Evolutionary conservation across 2,113 vertebrate genomes (phyloP).

Genomic region (Sclerurus mexicanus): DNA sequence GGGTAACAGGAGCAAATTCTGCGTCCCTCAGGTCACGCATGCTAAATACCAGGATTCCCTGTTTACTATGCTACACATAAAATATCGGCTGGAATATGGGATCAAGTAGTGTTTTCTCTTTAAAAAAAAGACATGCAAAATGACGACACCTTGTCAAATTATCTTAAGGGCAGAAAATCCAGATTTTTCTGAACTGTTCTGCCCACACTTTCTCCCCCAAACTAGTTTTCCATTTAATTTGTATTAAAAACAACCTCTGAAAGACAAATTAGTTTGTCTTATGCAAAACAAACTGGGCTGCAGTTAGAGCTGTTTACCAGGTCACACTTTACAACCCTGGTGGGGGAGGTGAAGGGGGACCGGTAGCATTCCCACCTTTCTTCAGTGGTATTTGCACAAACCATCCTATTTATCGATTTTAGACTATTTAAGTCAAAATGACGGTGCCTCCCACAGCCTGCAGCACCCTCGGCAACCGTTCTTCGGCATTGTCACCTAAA

Average conservation of each 20-base stretch:
- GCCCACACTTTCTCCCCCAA: neutral
- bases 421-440: neutral
- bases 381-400: neutral
- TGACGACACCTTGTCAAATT: neutral
- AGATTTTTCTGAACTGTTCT: conserved; percentile 27
- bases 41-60: neutral
- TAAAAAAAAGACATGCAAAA: neutral
- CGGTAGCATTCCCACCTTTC: neutral
- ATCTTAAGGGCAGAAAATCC: conserved; percentile 21
- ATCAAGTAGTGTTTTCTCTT: neutral
- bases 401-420: neutral
- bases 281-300: neutral
- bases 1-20: neutral
- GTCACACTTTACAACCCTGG: neutral
- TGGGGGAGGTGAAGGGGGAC: neutral
- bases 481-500: neutral
- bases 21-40: neutral
- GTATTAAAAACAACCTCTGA: neutral
- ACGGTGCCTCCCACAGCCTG: neutral
- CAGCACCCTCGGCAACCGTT: neutral
- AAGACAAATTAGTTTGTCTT: neutral
- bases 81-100: neutral
- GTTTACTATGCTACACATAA: neutral
- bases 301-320: neutral
- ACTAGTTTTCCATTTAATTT: neutral